Evolutionary conservation across 2,797 vertebrate genomes (phyloP).

Genomic region (Esox masquinongy): DNA sequence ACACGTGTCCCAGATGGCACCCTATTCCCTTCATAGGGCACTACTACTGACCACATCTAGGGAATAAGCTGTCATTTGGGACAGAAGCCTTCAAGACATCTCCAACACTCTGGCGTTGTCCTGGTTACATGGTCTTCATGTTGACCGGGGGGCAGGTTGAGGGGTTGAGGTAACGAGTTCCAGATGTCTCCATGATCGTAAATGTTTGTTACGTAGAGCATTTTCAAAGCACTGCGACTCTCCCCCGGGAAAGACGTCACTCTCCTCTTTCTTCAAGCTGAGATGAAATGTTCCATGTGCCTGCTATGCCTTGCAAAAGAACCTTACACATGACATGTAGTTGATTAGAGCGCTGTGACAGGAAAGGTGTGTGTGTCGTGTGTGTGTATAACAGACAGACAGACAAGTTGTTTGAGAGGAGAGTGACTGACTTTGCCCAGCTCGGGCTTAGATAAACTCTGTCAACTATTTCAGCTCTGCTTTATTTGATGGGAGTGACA

Average conservation of each 20-base stretch:
- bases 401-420: conserved; percentile 23
- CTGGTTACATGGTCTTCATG: neutral
- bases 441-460: conserved; percentile 35
- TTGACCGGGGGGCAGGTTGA: neutral
- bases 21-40: no score
- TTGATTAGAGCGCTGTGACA: conserved; percentile 24
- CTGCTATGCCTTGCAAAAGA: conserved; percentile 35
- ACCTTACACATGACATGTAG: conserved; percentile 31
- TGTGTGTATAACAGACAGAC: no score
- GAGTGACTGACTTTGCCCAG: conserved; percentile 30
- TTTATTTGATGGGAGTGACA: neutral
- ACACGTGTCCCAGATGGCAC: no score
- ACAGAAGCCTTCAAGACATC: no score
- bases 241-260: conserved; percentile 1
- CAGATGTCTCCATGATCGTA: neutral
- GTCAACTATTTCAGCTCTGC: conserved; percentile 6
- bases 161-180: neutral
- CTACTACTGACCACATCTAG: no score
- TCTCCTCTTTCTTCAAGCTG: conserved; percentile 12
- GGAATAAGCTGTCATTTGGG: no score
- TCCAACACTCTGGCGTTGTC: no score
- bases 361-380: neutral
- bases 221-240: neutral
- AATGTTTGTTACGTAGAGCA: neutral
- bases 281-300: conserved; percentile 38